Percentiles rank a stretch among this genome's conserved stretches.
Evolutionary conservation across 2,113 vertebrate genomes (phyloP).

Genomic region (Vombatus ursinus): DNA sequence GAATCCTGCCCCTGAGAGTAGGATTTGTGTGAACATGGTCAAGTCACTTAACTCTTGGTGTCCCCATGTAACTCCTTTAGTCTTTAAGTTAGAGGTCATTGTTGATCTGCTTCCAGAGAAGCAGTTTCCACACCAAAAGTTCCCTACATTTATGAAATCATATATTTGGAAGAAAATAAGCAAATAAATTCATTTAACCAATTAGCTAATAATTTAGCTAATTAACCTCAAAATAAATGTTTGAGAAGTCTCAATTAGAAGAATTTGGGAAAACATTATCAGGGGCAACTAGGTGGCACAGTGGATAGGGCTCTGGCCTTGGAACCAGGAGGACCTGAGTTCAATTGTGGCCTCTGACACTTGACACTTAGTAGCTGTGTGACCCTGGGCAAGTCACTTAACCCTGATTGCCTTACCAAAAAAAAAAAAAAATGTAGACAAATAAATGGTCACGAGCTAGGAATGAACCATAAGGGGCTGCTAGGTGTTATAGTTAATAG

Average conservation of each 20-base stretch:
- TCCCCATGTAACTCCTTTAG: neutral
- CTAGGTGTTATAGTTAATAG: too few species aligned
- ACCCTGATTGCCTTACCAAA: too few species aligned
- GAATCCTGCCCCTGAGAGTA: neutral
- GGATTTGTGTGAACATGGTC: neutral
- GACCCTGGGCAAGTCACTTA: too few species aligned
- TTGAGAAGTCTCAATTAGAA: neutral
- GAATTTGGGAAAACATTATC: neutral
- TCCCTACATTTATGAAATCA: neutral
- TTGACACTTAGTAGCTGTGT: too few species aligned
- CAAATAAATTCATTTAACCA: neutral
- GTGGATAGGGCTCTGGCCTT: too few species aligned
- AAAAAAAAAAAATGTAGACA: too few species aligned
- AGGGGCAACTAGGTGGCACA: too few species aligned
- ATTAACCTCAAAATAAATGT: neutral
- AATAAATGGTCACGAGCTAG: too few species aligned
- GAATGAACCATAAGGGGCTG: too few species aligned
- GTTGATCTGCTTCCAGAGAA: neutral
- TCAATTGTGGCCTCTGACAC: too few species aligned
- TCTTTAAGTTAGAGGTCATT: neutral
- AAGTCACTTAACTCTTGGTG: neutral
- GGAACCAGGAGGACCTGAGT: too few species aligned
- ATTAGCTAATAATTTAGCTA: neutral
- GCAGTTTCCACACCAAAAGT: neutral
- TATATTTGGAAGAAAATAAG: neutral